These are phyloP conservation scores for Chloropsis cyanopogon DNA, from an alignment of 2,113 vertebrate genomes.

Conservation along the genomic window DNA sequence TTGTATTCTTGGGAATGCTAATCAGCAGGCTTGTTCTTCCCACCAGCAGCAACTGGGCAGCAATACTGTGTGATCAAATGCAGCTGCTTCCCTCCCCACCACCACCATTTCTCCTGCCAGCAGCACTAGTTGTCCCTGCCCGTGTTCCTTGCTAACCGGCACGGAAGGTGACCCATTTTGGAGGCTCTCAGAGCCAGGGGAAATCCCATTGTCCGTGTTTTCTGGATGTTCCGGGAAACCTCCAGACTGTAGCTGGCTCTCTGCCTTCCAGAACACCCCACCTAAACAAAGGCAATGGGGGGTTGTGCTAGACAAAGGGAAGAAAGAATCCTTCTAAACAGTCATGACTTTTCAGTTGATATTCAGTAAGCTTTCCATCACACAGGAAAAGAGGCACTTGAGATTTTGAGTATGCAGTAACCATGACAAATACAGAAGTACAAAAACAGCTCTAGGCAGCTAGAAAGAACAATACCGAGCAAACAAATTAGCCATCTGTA, in stretches of 20 bases:
- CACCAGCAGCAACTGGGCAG: background rate
- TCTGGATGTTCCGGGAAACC: background rate
- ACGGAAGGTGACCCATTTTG: background rate
- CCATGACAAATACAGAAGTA: slow-evolving; percentile 58
- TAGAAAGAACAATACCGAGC: slow-evolving; percentile 50
- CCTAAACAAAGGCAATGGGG: background rate
- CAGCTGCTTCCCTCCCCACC: background rate
- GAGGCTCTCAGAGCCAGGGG: background rate
- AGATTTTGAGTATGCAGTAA: slow-evolving; percentile 60
- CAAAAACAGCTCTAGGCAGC: slow-evolving; percentile 59
- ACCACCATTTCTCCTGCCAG: background rate
- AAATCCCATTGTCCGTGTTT: background rate
- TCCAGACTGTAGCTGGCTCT: background rate
- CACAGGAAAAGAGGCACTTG: slow-evolving; percentile 55
- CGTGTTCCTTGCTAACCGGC: background rate
- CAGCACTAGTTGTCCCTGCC: background rate
- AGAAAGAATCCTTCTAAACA: background rate
- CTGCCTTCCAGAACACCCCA: background rate
- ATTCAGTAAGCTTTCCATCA: background rate
- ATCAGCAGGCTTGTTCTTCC: slow-evolving; percentile 15
- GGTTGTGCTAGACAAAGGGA: background rate
- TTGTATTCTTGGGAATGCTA: slow-evolving; percentile 40
- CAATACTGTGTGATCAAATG: background rate
- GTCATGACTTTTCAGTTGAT: background rate
- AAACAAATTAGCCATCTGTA: slow-evolving; percentile 64